phyloP scores from a whole-genome alignment of 2,888 invertebrate genomes.

The Volucella zonaria region DNA sequence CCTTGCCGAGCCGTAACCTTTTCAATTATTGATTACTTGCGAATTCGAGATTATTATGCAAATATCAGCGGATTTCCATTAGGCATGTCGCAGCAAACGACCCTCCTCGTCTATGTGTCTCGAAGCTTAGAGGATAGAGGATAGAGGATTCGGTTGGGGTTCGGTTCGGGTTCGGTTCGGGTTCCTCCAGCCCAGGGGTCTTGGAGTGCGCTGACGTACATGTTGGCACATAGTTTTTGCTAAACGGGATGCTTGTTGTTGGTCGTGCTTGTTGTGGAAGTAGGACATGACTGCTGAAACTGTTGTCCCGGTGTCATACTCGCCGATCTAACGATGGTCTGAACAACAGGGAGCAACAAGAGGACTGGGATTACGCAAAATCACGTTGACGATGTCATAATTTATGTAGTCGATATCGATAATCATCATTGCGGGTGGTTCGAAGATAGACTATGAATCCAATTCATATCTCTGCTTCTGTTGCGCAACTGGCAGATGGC shows the following conservation, averaged over 20 bases:
- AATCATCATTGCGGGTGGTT: conserved; percentile 7
- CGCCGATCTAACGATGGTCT: conserved; percentile 22
- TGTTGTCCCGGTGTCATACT: conserved; percentile 5
- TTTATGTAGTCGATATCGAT: conserved; percentile 37
- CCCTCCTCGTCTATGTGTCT: not conserved
- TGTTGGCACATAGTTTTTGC: conserved; percentile 63
- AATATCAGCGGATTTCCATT: conserved; percentile 69
- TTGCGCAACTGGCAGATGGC: conserved; percentile 32
- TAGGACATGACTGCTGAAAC: conserved; percentile 52
- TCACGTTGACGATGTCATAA: conserved; percentile 62
- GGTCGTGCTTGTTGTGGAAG: conserved; percentile 45
- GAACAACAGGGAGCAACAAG: conserved; percentile 38
- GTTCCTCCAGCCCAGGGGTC: not conserved
- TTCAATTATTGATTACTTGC: conserved; percentile 72
- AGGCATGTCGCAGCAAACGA: conserved; percentile 25
- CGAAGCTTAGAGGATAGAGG: no score
- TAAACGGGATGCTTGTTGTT: conserved; percentile 64
- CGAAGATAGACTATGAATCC: conserved; percentile 17
- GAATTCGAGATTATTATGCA: conserved; percentile 73
- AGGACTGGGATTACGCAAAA: conserved; percentile 61
- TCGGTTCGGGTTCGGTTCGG: no score
- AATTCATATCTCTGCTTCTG: conserved; percentile 4
- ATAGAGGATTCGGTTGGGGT: no score
- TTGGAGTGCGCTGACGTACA: not conserved
- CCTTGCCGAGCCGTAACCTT: conserved; percentile 66